These are phyloP conservation scores for Peromyscus attwateri DNA, from an alignment of 2,797 vertebrate species.

Conservation along the genomic window DNA sequence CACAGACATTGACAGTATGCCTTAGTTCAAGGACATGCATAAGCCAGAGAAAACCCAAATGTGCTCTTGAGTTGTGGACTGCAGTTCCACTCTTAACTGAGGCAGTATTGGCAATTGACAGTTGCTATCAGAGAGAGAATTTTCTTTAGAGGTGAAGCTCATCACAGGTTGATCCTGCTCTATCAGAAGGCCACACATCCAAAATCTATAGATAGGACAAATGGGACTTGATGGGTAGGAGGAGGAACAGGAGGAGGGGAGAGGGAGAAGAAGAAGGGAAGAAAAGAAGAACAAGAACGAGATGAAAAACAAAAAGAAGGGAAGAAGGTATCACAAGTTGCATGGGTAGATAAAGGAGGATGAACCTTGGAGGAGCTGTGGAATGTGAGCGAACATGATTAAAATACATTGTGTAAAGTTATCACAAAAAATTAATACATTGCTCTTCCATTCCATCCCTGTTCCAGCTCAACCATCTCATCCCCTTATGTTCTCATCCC, in stretches of 20 bases:
- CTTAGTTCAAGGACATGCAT: background rate
- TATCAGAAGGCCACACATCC: background rate
- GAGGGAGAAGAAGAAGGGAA: no score
- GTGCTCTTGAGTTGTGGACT: no score
- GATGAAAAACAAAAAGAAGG: fast-evolving
- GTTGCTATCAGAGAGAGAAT: background rate
- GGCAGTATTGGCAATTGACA: background rate
- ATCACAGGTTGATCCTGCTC: background rate
- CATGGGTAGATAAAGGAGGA: background rate
- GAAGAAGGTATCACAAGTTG: background rate
- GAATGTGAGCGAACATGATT: background rate
- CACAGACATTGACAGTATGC: background rate
- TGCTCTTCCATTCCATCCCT: no score
- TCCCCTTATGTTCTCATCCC: no score
- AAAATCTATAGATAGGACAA: no score
- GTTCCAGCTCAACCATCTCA: no score
- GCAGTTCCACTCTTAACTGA: background rate
- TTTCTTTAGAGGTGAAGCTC: no score
- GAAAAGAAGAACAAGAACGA: no score
- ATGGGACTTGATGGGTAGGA: background rate
- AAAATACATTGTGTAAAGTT: background rate
- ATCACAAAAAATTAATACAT: background rate
- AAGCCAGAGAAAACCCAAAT: background rate
- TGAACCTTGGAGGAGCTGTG: background rate
- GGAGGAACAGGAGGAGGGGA: background rate